A percentile compares a stretch with the other conserved stretches of the same genome.
These are phyloP conservation scores for Pongo pygmaeus DNA, from an alignment of 2,113 vertebrate species.

Conservation along the genomic window DNA sequence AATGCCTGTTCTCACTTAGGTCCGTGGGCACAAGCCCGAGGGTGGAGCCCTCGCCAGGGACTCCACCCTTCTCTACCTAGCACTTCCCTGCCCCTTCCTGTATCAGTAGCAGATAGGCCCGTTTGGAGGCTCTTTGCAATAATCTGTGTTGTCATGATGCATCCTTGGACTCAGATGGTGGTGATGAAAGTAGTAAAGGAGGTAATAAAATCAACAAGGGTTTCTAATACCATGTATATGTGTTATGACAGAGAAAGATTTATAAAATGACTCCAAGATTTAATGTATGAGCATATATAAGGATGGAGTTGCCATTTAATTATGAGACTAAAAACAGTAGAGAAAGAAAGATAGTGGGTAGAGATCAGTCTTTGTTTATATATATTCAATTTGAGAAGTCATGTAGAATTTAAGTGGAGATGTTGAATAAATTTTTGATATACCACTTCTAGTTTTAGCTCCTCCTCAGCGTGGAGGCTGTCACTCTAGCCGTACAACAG, in stretches of 20 bases:
- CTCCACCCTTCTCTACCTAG: no score
- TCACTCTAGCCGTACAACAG: not conserved
- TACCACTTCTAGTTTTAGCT: not conserved
- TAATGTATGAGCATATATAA: not conserved
- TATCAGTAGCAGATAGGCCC: not conserved
- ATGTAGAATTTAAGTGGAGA: not conserved
- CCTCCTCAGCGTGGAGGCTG: not conserved
- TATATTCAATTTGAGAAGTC: not conserved
- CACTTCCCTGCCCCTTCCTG: no score
- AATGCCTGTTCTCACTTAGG: no score
- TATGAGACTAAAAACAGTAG: not conserved
- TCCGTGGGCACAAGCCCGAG: no score
- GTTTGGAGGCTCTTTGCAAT: accelerated
- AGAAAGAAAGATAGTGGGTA: not conserved
- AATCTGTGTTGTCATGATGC: not conserved
- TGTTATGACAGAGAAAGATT: not conserved
- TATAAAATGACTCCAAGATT: not conserved
- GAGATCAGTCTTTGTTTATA: not conserved
- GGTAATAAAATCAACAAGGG: not conserved
- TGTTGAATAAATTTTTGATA: not conserved
- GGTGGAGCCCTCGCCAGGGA: no score
- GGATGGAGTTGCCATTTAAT: not conserved
- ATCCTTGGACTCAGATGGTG: not conserved
- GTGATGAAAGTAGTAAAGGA: not conserved
- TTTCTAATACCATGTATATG: not conserved